Evolutionary conservation across 2,888 invertebrate genomes (phyloP).

Genomic region (Yponomeuta evonymella): DNA sequence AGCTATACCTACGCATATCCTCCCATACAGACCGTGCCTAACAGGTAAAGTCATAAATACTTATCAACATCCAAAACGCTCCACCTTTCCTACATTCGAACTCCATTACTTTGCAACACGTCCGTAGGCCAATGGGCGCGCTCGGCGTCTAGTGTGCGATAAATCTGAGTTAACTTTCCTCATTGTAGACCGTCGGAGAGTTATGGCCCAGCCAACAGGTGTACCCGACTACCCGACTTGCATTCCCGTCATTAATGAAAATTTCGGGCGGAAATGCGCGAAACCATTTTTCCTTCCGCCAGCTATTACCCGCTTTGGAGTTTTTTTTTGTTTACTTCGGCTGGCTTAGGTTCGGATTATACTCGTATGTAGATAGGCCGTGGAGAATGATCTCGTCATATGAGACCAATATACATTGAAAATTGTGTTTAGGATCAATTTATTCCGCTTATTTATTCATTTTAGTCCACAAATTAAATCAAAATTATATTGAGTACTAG

Average conservation of each 20-base stretch:
- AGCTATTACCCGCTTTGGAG: not conserved
- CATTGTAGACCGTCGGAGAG: conserved; percentile 14
- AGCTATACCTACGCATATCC: too few species aligned
- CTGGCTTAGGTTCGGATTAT: not conserved
- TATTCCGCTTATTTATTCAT: too few species aligned
- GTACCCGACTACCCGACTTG: not conserved
- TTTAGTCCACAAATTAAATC: too few species aligned
- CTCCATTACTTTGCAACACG: conserved; percentile 1
- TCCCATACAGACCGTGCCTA: too few species aligned
- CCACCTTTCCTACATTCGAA: conserved; percentile 1
- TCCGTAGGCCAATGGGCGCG: not conserved
- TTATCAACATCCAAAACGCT: not conserved
- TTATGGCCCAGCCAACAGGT: conserved; percentile 24
- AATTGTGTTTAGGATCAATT: too few species aligned
- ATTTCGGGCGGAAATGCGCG: not conserved
- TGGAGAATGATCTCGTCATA: too few species aligned
- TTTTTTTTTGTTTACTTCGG: not conserved
- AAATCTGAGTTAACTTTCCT: conserved; percentile 11
- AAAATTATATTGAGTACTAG: too few species aligned
- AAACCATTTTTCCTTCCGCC: not conserved
- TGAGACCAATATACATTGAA: too few species aligned
- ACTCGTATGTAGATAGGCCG: too few species aligned
- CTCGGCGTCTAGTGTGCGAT: not conserved
- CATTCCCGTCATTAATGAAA: not conserved
- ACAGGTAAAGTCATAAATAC: not conserved